phyloP scores from a whole-genome alignment of 2,113 vertebrate species.

The Numenius arquata region DNA sequence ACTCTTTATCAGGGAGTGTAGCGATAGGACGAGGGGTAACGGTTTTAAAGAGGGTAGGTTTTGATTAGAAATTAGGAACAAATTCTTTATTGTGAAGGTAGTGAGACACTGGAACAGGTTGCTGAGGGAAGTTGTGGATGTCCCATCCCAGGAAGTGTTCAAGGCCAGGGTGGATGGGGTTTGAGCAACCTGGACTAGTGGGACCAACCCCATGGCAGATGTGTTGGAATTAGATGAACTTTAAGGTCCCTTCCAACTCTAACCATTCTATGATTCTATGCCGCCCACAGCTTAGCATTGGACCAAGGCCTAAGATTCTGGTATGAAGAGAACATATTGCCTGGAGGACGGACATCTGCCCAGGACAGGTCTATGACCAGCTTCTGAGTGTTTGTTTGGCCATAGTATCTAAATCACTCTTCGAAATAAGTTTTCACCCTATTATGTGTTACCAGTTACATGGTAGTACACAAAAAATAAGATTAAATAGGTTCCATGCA shows the following conservation, averaged over 20 bases:
- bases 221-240: background rate
- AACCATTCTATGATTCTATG: background rate
- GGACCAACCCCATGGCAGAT: background rate
- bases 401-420: background rate
- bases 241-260: background rate
- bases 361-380: background rate
- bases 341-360: background rate
- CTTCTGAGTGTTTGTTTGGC: background rate
- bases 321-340: background rate
- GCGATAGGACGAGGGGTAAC: background rate
- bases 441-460: background rate
- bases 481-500: fast-evolving
- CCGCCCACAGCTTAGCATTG: background rate
- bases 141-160: background rate
- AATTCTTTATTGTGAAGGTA: background rate
- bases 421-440: background rate
- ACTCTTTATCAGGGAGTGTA: background rate
- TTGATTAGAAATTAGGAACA: background rate
- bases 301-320: background rate
- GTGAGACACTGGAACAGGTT: background rate
- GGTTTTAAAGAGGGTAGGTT: background rate
- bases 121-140: background rate
- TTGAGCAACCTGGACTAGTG: background rate
- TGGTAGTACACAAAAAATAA: background rate
- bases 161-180: background rate